These are phyloP conservation scores for Sternarchorhynchus goeldii DNA, from an alignment of 2,797 vertebrate species.

Conservation along the genomic window DNA sequence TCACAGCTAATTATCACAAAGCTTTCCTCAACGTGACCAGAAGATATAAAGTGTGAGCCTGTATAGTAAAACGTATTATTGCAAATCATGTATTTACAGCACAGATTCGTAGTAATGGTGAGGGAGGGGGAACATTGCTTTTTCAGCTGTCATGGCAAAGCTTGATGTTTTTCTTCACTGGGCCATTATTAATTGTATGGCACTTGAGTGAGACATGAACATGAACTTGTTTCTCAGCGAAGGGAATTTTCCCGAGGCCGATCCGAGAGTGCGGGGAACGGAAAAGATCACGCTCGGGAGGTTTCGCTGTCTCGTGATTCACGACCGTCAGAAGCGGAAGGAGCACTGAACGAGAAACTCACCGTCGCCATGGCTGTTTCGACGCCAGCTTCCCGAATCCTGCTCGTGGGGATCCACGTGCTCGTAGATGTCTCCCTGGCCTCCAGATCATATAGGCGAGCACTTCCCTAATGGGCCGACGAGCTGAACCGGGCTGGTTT, in stretches of 20 bases:
- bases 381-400: no score
- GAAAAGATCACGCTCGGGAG: background rate
- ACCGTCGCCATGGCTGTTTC: background rate
- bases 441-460: no score
- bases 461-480: no score
- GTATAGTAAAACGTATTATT: background rate
- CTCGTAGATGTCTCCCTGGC: no score
- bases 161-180: conserved; percentile 23
- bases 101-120: background rate
- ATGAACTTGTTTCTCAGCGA: conserved; percentile 2
- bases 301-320: conserved; percentile 3
- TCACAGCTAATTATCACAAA: background rate
- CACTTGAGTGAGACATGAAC: conserved; percentile 18
- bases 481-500: no score
- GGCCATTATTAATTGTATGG: conserved; percentile 9
- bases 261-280: conserved; percentile 2
- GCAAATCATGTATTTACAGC: background rate
- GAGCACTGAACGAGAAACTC: background rate
- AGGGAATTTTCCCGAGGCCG: background rate
- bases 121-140: background rate
- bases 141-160: conserved; percentile 36
- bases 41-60: background rate
- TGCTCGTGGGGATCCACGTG: no score
- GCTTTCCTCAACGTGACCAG: background rate
- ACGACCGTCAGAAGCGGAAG: background rate